phyloP scores from a whole-genome alignment of 1,140 invertebrate species.

The Musca vetustissima region DNA sequence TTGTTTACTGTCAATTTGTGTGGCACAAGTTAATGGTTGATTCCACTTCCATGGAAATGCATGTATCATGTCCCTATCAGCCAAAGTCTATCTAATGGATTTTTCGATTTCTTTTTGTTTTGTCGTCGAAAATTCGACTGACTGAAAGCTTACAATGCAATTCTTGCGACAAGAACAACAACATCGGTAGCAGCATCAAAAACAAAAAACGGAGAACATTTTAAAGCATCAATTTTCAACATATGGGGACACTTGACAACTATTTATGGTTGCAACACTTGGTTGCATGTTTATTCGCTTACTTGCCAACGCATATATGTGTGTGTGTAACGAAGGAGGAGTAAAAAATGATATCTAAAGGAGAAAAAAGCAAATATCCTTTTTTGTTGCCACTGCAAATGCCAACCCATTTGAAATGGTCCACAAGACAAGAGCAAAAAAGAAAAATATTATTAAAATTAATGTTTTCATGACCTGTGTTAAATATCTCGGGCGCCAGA shows the following conservation, averaged over 20 bases:
- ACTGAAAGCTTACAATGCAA: no score
- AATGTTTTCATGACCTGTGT: slow-evolving; percentile 15
- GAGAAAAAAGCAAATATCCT: neutral
- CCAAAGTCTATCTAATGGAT: no score
- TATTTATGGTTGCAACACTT: slow-evolving; percentile 11
- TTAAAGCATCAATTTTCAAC: slow-evolving; percentile 19
- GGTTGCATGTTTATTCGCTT: neutral
- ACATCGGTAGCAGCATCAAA: no score
- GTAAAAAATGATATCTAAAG: neutral
- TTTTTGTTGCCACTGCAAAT: neutral
- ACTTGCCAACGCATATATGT: neutral
- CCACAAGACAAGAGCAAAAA: neutral
- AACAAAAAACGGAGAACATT: neutral
- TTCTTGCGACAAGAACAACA: neutral
- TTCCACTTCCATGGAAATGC: no score
- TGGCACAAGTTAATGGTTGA: no score
- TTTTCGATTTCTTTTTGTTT: slow-evolving; percentile 1
- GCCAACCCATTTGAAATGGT: neutral
- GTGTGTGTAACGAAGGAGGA: no score
- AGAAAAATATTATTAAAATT: slow-evolving; percentile 12
- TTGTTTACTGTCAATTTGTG: no score
- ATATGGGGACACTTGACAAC: slow-evolving; percentile 18
- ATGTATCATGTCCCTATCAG: no score
- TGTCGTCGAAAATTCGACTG: no score
- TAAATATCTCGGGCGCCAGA: neutral